Percentiles rank a stretch among this genome's conserved stretches.
Conservation (phyloP, 1,140 invertebrate species). For the Zaprionus taronus region DNA sequence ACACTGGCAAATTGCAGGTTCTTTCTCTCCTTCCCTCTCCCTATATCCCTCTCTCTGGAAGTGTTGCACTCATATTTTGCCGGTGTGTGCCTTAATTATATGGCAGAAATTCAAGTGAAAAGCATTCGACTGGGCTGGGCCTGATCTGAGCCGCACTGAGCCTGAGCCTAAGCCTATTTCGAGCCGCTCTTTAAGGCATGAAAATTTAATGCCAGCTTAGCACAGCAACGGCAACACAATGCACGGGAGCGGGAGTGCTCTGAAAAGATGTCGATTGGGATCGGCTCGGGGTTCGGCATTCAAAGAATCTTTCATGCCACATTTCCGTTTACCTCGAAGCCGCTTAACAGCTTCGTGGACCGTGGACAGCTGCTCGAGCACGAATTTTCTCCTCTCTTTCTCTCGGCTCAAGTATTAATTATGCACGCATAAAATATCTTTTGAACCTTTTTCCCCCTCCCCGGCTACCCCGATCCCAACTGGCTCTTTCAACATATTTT, state of each 20-base stretch:
- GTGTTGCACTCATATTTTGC: conserved; percentile 81
- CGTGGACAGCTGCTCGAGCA: conserved; percentile 13
- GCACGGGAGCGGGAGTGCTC: conserved; percentile 30
- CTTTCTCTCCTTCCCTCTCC: conserved; percentile 20
- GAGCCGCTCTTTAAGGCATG: conserved; percentile 79
- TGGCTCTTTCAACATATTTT: conserved; percentile 50
- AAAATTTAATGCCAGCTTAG: conserved; percentile 81
- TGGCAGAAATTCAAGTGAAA: conserved; percentile 81
- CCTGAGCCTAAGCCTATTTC: conserved; percentile 80
- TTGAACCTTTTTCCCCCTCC: conserved; percentile 64
- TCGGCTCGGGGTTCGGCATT: conserved; percentile 22
- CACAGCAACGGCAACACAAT: conserved; percentile 46
- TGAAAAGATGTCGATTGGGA: conserved; percentile 35
- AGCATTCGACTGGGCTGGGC: conserved; percentile 37
- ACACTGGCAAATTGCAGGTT: conserved; percentile 73
- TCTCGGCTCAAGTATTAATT: conserved; percentile 70
- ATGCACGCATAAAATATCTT: conserved; percentile 83
- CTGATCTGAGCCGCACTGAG: background rate
- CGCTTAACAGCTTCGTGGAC: conserved; percentile 36
- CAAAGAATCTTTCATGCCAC: conserved; percentile 65
- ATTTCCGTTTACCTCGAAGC: conserved; percentile 68
- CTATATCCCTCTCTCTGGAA: conserved; percentile 41
- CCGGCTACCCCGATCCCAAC: background rate
- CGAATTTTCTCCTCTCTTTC: conserved; percentile 13
- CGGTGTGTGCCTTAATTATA: conserved; percentile 80